phyloP scores from a whole-genome alignment of 2,113 vertebrate genomes.

The Scolopax mira region DNA sequence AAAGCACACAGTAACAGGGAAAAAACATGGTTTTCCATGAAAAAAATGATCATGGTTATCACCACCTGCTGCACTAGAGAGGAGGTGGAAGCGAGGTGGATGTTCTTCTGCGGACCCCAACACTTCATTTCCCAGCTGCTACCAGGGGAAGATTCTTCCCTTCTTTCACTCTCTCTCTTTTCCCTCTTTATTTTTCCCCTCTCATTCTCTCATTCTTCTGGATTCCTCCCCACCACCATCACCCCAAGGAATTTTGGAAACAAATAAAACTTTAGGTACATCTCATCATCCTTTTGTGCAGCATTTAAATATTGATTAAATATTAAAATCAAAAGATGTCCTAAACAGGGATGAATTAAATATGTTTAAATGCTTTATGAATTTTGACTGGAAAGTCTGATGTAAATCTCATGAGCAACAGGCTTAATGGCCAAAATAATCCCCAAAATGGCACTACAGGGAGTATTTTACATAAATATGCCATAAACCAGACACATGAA shows the following conservation, averaged over 20 bases:
- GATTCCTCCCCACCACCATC: not conserved
- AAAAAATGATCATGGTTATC: not conserved
- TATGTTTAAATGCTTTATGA: not conserved
- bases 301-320: not conserved
- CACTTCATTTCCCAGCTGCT: not conserved
- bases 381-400: not conserved
- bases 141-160: not conserved
- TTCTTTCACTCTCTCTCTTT: not conserved
- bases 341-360: not conserved
- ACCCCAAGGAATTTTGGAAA: not conserved
- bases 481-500: not conserved
- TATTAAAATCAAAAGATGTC: not conserved
- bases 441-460: not conserved
- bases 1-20: not conserved
- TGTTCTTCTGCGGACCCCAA: not conserved
- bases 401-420: not conserved
- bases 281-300: not conserved
- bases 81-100: not conserved
- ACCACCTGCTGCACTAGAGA: not conserved
- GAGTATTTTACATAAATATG: not conserved
- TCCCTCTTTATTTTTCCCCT: not conserved
- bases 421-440: not conserved
- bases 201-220: not conserved
- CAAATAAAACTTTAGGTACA: not conserved
- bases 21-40: not conserved